phyloP scores from a whole-genome alignment of 2,113 vertebrate genomes.

The Bombycilla garrulus region DNA sequence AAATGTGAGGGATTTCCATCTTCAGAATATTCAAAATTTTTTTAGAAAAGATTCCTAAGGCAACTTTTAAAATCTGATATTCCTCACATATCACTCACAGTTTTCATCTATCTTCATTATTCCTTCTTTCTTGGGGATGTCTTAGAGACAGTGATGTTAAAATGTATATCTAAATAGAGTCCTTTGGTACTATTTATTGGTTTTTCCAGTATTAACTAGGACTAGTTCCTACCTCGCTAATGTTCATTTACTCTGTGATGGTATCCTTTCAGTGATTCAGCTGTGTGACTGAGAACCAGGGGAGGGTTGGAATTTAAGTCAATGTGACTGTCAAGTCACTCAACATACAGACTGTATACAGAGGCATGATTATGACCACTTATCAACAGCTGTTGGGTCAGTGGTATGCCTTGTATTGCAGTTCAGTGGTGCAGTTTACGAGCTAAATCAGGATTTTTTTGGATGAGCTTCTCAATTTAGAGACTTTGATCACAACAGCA shows the following conservation, averaged over 20 bases:
- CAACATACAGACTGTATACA: not conserved
- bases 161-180: not conserved
- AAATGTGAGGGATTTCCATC: not conserved
- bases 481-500: not conserved
- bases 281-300: not conserved
- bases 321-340: not conserved
- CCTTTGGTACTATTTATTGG: not conserved
- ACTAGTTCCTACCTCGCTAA: not conserved
- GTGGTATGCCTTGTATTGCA: not conserved
- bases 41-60: not conserved
- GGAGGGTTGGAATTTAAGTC: not conserved
- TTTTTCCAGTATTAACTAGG: not conserved
- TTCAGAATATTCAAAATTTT: not conserved
- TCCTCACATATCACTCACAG: not conserved
- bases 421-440: not conserved
- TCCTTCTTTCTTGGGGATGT: not conserved
- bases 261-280: not conserved
- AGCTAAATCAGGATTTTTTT: not conserved
- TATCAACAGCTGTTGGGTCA: not conserved
- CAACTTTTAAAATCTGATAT: not conserved
- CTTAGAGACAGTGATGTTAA: not conserved
- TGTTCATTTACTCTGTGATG: not conserved
- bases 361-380: not conserved
- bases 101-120: not conserved
- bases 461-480: not conserved